phyloP scores from a whole-genome alignment of 2,113 vertebrate genomes.

The Pedionomus torquatus region DNA sequence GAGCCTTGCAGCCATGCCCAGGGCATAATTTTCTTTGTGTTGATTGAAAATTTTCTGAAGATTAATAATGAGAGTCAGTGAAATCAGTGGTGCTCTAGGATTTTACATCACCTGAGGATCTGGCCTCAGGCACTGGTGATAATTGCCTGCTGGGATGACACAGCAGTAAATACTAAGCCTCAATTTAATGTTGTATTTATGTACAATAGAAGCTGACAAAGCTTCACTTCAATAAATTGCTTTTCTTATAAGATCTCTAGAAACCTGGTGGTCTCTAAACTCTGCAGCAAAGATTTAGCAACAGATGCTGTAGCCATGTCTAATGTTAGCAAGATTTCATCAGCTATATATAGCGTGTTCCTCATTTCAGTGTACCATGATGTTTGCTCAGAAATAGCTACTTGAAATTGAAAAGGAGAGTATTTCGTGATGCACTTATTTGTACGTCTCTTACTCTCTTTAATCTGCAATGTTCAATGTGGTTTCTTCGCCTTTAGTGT shows the following conservation, averaged over 20 bases:
- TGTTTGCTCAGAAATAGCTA: not conserved
- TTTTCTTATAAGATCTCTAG: not conserved
- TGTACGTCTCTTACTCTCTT: not conserved
- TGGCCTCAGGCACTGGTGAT: not conserved
- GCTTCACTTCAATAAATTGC: conserved; percentile 5
- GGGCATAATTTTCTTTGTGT: not conserved
- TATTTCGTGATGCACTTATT: not conserved
- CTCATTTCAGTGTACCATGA: not conserved
- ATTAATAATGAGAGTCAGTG: not conserved
- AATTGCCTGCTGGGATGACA: not conserved
- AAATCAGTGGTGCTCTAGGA: not conserved
- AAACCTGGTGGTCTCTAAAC: not conserved
- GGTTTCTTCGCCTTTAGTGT: not conserved
- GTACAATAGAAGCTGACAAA: conserved; percentile 11
- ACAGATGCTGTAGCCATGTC: conserved; percentile 39
- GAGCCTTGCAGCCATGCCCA: not conserved
- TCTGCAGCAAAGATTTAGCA: conserved; percentile 37
- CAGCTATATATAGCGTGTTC: conserved; percentile 9
- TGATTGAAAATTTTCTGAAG: not conserved
- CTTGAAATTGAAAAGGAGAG: not conserved
- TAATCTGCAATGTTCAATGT: not conserved
- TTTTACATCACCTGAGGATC: not conserved
- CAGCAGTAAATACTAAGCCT: conserved; percentile 21
- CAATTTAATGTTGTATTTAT: not conserved
- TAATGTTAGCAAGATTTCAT: conserved; percentile 42